Evolutionary conservation across 2,113 vertebrate species (phyloP), one percentile per base, ranked within the genome.

Genomic region (Oncorhynchus clarkii): DNA sequence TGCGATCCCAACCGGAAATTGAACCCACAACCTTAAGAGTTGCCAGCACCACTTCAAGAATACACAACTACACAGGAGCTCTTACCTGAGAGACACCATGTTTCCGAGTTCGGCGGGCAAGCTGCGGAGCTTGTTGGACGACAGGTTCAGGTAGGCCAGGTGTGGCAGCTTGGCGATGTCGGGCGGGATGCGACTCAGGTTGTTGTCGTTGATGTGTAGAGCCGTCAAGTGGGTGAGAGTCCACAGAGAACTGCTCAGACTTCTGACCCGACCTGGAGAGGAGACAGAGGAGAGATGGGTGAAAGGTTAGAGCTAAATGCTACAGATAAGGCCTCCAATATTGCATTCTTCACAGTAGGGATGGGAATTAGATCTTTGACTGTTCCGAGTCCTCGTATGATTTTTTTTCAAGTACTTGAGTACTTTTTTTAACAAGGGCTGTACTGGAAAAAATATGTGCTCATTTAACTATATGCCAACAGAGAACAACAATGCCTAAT

Each of bases 111-210:
- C 97, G 90, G 97, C 96, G 90, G 98, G 98, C 93, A 99, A 95
- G 94, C 97, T 99, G 94, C 97, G 95, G 83, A 99, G 96, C 94
- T 99, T 99, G 93, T 99, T 99, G 94, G 97, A 99, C 82, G 98
- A 99, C 80, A 99, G 94, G 91, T 99, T 97, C 93, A 99, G 94
- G 94, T 96, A 99, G 93, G 96, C 95, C 91, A 99, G 95, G 93
- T 97, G 93, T 80, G 99, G 96, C 89, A 99, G 97, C 92, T 96
- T 97, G 93, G 98, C 95, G 92, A 99, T 99, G 92, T 99, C 98
- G 67, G 98, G 96, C 60, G 98, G 98, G 93, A 99, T 95, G 92
- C 98, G 97, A 89, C 91, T 96, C 89, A 99, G 95, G 82, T 96
- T 96, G 92, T 99, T 99, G 93, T 99, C 98, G 82, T 97, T 99